Conservation (phyloP, 2,888 invertebrate genomes). For the Agrochola macilenta region DNA sequence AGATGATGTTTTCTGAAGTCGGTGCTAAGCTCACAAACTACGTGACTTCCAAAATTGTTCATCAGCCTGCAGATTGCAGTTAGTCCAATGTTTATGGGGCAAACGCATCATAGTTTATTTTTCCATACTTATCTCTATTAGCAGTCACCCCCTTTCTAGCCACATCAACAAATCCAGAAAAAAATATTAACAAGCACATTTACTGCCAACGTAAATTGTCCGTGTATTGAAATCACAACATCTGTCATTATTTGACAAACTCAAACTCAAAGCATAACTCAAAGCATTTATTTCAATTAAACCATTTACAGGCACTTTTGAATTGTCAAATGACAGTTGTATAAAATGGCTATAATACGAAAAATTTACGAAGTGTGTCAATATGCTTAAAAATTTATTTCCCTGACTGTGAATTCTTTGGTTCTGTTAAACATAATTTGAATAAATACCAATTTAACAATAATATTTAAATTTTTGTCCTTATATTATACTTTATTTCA, state of each 20-base stretch:
- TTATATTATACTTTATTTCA: neutral
- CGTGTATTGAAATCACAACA: too few relatives aligned
- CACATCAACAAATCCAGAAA: neutral
- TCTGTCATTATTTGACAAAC: neutral
- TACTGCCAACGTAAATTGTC: too few relatives aligned
- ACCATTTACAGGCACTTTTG: too few relatives aligned
- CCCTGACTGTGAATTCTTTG: too few relatives aligned
- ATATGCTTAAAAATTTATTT: too few relatives aligned
- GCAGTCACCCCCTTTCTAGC: too few relatives aligned
- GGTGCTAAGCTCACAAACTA: neutral
- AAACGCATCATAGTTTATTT: neutral
- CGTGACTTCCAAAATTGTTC: neutral
- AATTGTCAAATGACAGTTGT: too few relatives aligned
- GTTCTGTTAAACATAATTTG: too few relatives aligned
- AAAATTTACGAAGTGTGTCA: neutral
- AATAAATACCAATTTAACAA: neutral
- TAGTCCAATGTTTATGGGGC: neutral
- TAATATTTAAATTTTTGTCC: too few relatives aligned
- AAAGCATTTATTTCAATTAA: too few relatives aligned
- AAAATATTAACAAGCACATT: too few relatives aligned
- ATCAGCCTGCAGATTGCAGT: neutral
- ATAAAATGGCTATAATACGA: neutral
- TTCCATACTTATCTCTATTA: neutral
- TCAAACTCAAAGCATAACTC: too few relatives aligned
- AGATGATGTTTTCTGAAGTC: neutral